These are phyloP conservation scores for Baryphthengus martii DNA, from an alignment of 2,113 vertebrate species.

Conservation along the genomic window DNA sequence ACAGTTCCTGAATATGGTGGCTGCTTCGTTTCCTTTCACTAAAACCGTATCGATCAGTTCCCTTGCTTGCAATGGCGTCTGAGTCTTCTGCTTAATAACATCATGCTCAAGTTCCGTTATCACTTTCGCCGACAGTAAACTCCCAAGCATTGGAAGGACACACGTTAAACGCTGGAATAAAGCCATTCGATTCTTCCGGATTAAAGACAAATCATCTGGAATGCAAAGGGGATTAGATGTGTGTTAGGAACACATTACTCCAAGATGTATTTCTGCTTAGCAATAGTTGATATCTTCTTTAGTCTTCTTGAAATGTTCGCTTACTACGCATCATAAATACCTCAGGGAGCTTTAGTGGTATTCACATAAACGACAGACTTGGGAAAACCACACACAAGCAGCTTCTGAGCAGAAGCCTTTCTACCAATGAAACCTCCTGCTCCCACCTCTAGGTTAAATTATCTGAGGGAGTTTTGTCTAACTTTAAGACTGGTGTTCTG, in stretches of 20 bases:
- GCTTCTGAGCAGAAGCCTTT: neutral
- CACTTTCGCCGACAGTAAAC: constrained; percentile 83
- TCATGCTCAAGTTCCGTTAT: constrained; percentile 86
- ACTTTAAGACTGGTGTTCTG: neutral
- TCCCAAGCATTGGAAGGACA: constrained; percentile 84
- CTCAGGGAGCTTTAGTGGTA: neutral
- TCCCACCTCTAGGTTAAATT: neutral
- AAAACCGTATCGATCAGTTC: constrained; percentile 89
- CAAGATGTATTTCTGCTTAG: neutral
- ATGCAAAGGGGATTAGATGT: neutral
- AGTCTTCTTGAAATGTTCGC: neutral
- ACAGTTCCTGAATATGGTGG: constrained; percentile 90
- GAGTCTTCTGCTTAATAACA: constrained; percentile 86
- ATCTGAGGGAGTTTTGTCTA: neutral
- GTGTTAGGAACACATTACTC: neutral
- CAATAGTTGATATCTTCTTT: neutral
- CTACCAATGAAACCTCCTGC: neutral
- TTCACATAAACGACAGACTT: neutral
- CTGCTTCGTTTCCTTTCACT: constrained; percentile 90
- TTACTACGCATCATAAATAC: neutral
- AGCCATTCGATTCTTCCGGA: constrained; percentile 90
- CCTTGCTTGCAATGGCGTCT: constrained; percentile 86
- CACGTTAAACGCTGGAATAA: constrained; percentile 88
- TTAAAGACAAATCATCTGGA: constrained; percentile 89
- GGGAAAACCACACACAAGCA: neutral